phyloP scores from a whole-genome alignment of 2,113 vertebrate genomes.

The Myiozetetes cayanensis region DNA sequence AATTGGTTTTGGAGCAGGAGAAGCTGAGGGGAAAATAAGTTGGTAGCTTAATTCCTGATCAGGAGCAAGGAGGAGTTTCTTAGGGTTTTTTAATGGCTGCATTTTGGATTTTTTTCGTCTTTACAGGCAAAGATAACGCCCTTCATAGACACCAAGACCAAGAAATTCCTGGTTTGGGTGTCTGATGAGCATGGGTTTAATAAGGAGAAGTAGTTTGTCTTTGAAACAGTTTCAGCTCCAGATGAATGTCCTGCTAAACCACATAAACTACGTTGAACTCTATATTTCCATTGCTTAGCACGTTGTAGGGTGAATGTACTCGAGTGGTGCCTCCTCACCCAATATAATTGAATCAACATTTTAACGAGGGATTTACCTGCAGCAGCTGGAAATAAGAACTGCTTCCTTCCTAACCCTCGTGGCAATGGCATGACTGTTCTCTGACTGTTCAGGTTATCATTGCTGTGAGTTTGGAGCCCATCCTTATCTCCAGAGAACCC shows the following conservation, averaged over 20 bases:
- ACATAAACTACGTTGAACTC: fast-evolving
- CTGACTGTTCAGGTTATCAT: not conserved
- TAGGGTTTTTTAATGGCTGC: not conserved
- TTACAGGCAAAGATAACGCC: not conserved
- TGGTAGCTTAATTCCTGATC: not conserved
- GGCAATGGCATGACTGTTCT: not conserved
- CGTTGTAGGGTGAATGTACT: not conserved
- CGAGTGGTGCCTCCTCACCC: not conserved
- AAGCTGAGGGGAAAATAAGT: not conserved
- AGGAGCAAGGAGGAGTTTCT: not conserved
- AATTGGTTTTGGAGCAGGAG: not conserved
- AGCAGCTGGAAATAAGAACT: not conserved
- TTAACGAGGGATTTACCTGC: not conserved
- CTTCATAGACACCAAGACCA: not conserved
- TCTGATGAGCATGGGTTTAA: not conserved
- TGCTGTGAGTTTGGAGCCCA: not conserved
- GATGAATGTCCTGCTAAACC: not conserved
- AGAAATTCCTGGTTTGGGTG: not conserved
- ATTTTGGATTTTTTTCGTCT: not conserved
- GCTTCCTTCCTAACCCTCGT: not conserved
- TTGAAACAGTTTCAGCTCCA: not conserved
- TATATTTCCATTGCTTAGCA: not conserved
- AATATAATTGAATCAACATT: not conserved
- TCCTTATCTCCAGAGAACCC: not conserved
- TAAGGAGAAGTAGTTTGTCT: not conserved